A percentile compares a stretch with the other conserved stretches of the same genome.
Conservation (phyloP, 2,888 invertebrate genomes). For the Bunonema sp. region DNA sequence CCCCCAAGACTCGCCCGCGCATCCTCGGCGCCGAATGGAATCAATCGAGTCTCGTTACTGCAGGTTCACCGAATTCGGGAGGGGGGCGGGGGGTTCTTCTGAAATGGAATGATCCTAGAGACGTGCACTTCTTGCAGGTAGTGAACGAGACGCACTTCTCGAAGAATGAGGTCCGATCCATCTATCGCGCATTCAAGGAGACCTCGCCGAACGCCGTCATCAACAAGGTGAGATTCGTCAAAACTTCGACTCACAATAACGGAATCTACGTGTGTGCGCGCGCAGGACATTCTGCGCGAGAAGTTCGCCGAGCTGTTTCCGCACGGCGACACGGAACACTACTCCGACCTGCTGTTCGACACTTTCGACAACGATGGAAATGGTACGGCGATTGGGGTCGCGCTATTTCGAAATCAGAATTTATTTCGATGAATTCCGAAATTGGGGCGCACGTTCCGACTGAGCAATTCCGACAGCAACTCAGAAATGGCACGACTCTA, state of each 20-base stretch:
- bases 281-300: constrained; percentile 21
- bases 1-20: not conserved
- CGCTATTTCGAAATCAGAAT: constrained; percentile 1
- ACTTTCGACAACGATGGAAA: constrained; percentile 31
- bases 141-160: constrained; percentile 35
- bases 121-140: constrained; percentile 14
- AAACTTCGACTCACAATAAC: not conserved
- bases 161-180: constrained; percentile 26
- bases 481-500: no score
- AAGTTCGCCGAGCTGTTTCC: constrained; percentile 34
- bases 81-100: not conserved
- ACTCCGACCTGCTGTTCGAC: constrained; percentile 33
- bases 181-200: constrained; percentile 36
- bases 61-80: constrained; percentile 1
- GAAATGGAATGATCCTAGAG: not conserved
- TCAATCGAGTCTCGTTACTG: not conserved
- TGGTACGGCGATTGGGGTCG: constrained; percentile 18
- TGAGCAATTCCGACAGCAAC: no score
- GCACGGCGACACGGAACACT: constrained; percentile 33
- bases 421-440: not conserved
- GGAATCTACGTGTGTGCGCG: not conserved
- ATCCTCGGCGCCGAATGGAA: not conserved
- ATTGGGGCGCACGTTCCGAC: not conserved
- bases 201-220: constrained; percentile 34
- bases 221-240: constrained; percentile 12